phyloP scores from a whole-genome alignment of 2,888 invertebrate species.

The Seira sanloemensis region DNA sequence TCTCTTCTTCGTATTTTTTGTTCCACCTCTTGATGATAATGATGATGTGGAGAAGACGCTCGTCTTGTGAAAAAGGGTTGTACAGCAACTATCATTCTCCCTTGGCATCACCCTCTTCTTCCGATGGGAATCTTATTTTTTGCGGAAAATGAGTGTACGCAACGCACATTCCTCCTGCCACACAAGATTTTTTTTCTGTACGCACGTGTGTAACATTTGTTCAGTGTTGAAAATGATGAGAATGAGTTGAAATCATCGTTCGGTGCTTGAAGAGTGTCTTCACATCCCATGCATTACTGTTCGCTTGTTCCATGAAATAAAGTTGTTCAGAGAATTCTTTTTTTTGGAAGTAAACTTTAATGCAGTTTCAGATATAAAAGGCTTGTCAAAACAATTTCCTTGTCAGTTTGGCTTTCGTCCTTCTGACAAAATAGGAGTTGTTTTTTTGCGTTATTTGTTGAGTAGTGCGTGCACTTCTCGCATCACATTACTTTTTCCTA shows the following conservation, averaged over 20 bases:
- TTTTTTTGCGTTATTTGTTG: slow-evolving; percentile 5
- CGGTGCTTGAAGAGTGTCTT: slow-evolving; percentile 40
- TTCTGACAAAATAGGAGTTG: background rate
- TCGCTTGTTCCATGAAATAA: slow-evolving; percentile 21
- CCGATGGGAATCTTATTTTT: background rate
- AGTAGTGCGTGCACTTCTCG: slow-evolving; percentile 4
- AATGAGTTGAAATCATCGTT: background rate
- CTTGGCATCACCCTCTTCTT: background rate
- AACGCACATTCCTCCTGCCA: background rate
- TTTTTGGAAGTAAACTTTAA: background rate
- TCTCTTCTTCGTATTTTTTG: background rate
- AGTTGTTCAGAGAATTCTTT: background rate
- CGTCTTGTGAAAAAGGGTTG: slow-evolving; percentile 28
- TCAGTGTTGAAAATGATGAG: background rate
- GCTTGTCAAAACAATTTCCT: slow-evolving; percentile 64
- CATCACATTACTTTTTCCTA: slow-evolving; percentile 13
- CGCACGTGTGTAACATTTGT: slow-evolving; percentile 56
- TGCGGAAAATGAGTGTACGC: background rate
- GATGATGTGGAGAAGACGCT: background rate
- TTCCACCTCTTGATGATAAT: background rate
- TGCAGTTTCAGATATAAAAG: slow-evolving; percentile 23
- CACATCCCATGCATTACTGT: too few relatives aligned
- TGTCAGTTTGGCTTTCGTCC: slow-evolving; percentile 37
- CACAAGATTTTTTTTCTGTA: slow-evolving; percentile 2
- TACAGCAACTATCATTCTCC: slow-evolving; percentile 19